Conservation (phyloP, 1,140 invertebrate genomes). For the Pachyrhynchus sulphureomaculatus region DNA sequence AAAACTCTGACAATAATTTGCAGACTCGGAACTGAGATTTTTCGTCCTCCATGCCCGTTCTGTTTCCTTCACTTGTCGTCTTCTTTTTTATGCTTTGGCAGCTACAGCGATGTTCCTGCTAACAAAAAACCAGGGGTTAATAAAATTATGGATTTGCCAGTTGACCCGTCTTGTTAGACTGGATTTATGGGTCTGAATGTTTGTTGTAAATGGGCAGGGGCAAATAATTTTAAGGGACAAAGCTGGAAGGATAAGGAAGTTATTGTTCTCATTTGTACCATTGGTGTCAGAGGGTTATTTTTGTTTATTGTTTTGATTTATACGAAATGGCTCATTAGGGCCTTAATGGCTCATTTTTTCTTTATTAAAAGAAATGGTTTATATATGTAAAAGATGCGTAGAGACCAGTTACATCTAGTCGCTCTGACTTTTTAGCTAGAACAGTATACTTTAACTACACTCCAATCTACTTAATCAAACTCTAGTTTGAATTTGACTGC, state of each 20-base stretch:
- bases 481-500: too few relatives aligned
- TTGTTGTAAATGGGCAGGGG: slow-evolving; percentile 5
- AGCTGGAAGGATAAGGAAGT: neutral
- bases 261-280: neutral
- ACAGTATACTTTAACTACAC: too few relatives aligned
- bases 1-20: slow-evolving; percentile 4
- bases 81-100: slow-evolving; percentile 9
- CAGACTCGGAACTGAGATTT: neutral
- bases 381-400: too few relatives aligned
- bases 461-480: too few relatives aligned
- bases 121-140: slow-evolving; percentile 21
- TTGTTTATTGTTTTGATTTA: neutral
- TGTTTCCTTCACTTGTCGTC: neutral
- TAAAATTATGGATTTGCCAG: slow-evolving; percentile 28
- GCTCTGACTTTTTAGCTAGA: too few relatives aligned
- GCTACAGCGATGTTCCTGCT: neutral
- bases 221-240: slow-evolving; percentile 3
- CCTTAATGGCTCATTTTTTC: too few relatives aligned
- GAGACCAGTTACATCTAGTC: too few relatives aligned
- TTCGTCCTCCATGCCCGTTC: neutral
- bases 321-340: too few relatives aligned
- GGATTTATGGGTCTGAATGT: slow-evolving; percentile 11
- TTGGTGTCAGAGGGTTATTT: neutral
- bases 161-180: slow-evolving; percentile 26
- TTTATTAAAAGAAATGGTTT: too few relatives aligned